Evolutionary conservation across 1,140 invertebrate genomes (phyloP).

Genomic region (Lasioglossum albipes): DNA sequence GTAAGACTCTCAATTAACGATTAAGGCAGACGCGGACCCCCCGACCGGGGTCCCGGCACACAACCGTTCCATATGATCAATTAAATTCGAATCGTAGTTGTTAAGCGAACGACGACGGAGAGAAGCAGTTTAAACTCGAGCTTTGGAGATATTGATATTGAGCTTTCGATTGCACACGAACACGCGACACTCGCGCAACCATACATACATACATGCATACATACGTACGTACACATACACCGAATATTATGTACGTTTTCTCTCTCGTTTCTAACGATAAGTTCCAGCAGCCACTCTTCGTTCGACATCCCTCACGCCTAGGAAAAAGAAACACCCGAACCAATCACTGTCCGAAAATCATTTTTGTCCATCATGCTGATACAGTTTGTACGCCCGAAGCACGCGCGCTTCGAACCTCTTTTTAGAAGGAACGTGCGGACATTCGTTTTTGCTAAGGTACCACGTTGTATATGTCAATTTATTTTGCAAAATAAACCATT

Average conservation of each 20-base stretch:
- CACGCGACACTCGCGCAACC: too few species aligned
- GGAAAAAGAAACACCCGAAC: constrained; percentile 42
- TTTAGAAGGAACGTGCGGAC: constrained; percentile 55
- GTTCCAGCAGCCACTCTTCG: constrained; percentile 15
- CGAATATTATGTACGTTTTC: constrained; percentile 19
- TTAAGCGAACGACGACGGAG: constrained; percentile 49
- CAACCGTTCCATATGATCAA: constrained; percentile 69
- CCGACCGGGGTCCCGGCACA: constrained; percentile 39
- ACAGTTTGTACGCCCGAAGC: constrained; percentile 35
- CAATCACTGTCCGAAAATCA: constrained; percentile 62
- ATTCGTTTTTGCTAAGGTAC: constrained; percentile 71
- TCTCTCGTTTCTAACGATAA: constrained; percentile 13
- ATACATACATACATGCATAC: too few species aligned
- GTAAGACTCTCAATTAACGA: constrained; percentile 41
- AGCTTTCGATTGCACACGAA: constrained; percentile 13
- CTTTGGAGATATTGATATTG: constrained; percentile 32
- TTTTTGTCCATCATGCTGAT: constrained; percentile 54
- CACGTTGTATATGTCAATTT: constrained; percentile 77
- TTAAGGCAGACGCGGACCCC: constrained; percentile 37
- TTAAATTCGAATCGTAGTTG: constrained; percentile 67
- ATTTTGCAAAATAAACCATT: constrained; percentile 78
- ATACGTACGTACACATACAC: not conserved
- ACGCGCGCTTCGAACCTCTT: constrained; percentile 12
- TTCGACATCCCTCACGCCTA: constrained; percentile 17
- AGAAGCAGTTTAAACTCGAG: constrained; percentile 20